A percentile compares a stretch with the other conserved stretches of the same genome.
These are phyloP conservation scores for Hirtodrosophila duncani DNA, from an alignment of 2,888 invertebrate genomes.

Conservation along the genomic window DNA sequence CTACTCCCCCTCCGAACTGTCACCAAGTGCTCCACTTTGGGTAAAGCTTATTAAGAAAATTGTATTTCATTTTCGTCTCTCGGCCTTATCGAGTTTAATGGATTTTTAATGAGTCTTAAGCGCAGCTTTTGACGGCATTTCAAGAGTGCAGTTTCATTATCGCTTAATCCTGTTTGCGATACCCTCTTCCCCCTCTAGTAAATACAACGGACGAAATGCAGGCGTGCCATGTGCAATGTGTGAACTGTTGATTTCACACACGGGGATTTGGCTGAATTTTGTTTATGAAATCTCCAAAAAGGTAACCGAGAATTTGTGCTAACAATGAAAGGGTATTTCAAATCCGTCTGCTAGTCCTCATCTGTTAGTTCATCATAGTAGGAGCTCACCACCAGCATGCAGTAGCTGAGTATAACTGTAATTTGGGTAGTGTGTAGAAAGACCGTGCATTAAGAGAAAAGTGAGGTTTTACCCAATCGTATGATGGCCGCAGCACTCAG, in stretches of 20 bases:
- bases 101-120: slow-evolving; percentile 66
- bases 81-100: slow-evolving; percentile 58
- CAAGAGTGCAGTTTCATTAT: slow-evolving; percentile 59
- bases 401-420: slow-evolving; percentile 11
- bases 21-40: slow-evolving; percentile 65
- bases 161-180: slow-evolving; percentile 56
- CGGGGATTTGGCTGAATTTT: too few relatives aligned
- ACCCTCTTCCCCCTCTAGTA: too few relatives aligned
- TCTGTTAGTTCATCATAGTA: slow-evolving; percentile 18
- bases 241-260: too few relatives aligned
- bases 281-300: too few relatives aligned
- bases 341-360: background rate
- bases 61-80: slow-evolving; percentile 34
- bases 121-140: slow-evolving; percentile 63
- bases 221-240: too few relatives aligned
- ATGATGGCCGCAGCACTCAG: slow-evolving; percentile 1
- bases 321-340: too few relatives aligned
- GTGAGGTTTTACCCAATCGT: slow-evolving; percentile 16
- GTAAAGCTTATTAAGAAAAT: slow-evolving; percentile 64
- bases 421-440: too few relatives aligned
- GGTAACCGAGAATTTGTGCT: too few relatives aligned
- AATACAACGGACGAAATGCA: too few relatives aligned
- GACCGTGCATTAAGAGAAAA: rapidly evolving
- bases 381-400: slow-evolving; percentile 28
- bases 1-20: slow-evolving; percentile 42